A percentile compares a stretch with the other conserved stretches of the same genome.
phyloP scores from a whole-genome alignment of 2,888 invertebrate species.

The Dinocampus coccinellae region DNA sequence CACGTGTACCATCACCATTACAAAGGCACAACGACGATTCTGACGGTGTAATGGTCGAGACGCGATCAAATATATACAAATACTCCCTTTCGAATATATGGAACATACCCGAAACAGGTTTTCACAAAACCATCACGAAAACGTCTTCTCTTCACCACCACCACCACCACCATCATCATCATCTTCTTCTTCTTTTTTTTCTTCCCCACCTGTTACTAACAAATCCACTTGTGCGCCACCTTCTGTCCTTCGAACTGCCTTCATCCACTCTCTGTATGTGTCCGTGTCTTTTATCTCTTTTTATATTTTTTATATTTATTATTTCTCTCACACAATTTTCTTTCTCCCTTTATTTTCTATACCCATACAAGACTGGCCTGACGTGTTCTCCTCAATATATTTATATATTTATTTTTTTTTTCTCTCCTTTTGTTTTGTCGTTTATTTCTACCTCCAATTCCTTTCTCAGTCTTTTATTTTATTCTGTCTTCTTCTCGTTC shows the following conservation, averaged over 20 bases:
- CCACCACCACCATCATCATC: slow-evolving; percentile 1
- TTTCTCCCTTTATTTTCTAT: too few species aligned
- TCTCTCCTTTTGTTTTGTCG: neutral
- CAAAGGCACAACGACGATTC: too few species aligned
- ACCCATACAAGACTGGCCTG: slow-evolving; percentile 6
- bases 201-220: too few species aligned
- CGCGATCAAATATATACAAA: slow-evolving; percentile 8
- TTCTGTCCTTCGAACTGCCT: slow-evolving; percentile 30
- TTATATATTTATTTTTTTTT: slow-evolving; percentile 14
- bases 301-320: too few species aligned
- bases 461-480: neutral
- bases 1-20: slow-evolving; percentile 30
- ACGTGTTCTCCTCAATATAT: slow-evolving; percentile 21
- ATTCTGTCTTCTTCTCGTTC: neutral
- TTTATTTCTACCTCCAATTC: neutral
- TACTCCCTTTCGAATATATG: slow-evolving; percentile 9
- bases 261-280: slow-evolving; percentile 19
- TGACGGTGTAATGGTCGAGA: neutral
- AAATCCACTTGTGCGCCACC: slow-evolving; percentile 13
- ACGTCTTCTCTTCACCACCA: slow-evolving; percentile 39
- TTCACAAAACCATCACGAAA: slow-evolving; percentile 52
- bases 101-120: slow-evolving; percentile 41
- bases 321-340: too few species aligned
- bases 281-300: neutral
- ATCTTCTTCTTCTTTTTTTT: too few species aligned